Evolutionary conservation across 2,113 vertebrate species (phyloP).

Genomic region (Salminus brasiliensis): DNA sequence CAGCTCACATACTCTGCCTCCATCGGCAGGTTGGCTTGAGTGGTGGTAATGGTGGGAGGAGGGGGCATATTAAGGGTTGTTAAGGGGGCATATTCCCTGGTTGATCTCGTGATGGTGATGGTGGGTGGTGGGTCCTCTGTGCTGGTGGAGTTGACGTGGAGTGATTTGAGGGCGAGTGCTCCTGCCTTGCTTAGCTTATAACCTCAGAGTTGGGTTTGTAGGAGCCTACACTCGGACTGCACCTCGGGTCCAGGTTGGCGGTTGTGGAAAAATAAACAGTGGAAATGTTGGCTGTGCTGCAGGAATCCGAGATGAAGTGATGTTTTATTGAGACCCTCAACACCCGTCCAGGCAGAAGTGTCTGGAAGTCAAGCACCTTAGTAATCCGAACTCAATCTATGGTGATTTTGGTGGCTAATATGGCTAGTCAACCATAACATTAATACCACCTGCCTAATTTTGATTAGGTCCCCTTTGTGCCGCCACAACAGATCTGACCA

Average conservation of each 20-base stretch:
- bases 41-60: not conserved
- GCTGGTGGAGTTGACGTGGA: conserved; percentile 21
- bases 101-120: too few relatives aligned
- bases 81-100: too few relatives aligned
- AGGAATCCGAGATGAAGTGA: not conserved
- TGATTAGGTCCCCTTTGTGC: too few relatives aligned
- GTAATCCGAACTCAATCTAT: too few relatives aligned
- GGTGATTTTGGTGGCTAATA: too few relatives aligned
- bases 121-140: not conserved
- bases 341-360: not conserved
- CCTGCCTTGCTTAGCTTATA: conserved; percentile 31
- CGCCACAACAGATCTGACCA: too few relatives aligned
- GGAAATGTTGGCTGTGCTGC: conserved; percentile 8
- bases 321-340: not conserved
- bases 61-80: not conserved
- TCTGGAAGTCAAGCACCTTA: not conserved
- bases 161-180: conserved; percentile 52
- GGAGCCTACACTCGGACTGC: conserved; percentile 44
- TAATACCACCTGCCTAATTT: too few relatives aligned
- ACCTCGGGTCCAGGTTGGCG: conserved; percentile 16
- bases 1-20: not conserved
- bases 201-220: conserved; percentile 51
- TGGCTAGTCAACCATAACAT: too few relatives aligned
- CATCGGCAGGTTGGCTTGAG: too few relatives aligned
- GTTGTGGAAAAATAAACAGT: conserved; percentile 57